Percentiles rank a stretch among this genome's conserved stretches.
Conservation (phyloP, 2,888 invertebrate species). For the Cosmia trapezina region DNA sequence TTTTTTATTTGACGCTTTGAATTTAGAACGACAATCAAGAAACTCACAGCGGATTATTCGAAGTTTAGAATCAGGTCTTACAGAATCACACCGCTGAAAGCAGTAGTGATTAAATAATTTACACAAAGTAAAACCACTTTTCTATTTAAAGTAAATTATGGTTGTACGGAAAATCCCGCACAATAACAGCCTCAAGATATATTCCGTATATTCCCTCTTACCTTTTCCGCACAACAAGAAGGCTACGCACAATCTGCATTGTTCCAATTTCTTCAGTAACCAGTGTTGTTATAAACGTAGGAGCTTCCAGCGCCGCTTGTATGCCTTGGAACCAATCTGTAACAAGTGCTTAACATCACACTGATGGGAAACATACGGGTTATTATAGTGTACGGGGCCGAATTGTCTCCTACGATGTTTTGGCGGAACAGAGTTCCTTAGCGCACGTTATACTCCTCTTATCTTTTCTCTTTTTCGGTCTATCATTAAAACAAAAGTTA, state of each 20-base stretch:
- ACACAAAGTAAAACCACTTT: too few species aligned
- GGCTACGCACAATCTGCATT: conserved; percentile 52
- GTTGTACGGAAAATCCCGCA: neutral
- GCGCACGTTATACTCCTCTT: neutral
- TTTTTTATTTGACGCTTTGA: too few species aligned
- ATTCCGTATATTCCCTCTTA: neutral
- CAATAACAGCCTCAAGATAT: neutral
- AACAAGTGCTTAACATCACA: conserved; percentile 65
- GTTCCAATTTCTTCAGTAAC: conserved; percentile 60
- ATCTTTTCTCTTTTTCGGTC: too few species aligned
- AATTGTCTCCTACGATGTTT: neutral
- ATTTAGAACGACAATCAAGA: too few species aligned
- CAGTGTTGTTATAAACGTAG: conserved; percentile 49
- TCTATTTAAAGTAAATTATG: too few species aligned
- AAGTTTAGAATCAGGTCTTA: too few species aligned
- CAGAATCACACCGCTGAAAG: too few species aligned
- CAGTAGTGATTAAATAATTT: too few species aligned
- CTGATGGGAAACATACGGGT: conserved; percentile 39
- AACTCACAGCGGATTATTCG: too few species aligned
- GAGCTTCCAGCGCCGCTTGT: conserved; percentile 61
- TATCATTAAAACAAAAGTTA: too few species aligned
- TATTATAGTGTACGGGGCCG: conserved; percentile 4
- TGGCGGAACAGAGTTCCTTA: neutral
- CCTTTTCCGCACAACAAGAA: conserved; percentile 1
- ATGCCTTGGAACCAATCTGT: conserved; percentile 72